These are phyloP conservation scores for Meloidogyne exigua DNA, from an alignment of 1,140 invertebrate species.

Conservation along the genomic window DNA sequence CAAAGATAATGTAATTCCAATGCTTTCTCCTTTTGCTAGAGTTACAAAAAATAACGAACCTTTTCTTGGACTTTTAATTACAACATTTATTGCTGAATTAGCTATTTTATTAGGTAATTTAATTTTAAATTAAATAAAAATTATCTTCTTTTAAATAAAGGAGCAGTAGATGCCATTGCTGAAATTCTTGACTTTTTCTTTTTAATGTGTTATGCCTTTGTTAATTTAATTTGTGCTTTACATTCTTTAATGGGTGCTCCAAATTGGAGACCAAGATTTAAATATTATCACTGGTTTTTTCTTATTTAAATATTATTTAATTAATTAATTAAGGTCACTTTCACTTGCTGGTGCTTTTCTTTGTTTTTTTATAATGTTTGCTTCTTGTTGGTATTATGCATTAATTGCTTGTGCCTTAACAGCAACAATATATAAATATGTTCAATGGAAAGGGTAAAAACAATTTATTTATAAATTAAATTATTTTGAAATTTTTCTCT, in stretches of 20 bases:
- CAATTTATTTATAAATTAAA: conserved; percentile 7
- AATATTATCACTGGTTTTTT: conserved; percentile 90
- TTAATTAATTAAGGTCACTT: conserved; percentile 68
- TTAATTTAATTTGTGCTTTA: conserved; percentile 94
- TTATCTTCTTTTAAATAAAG: background rate
- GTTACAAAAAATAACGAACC: conserved; percentile 91
- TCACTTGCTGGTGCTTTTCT: conserved; percentile 86
- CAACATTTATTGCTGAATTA: conserved; percentile 75
- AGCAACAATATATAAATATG: conserved; percentile 91
- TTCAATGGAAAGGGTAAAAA: conserved; percentile 92
- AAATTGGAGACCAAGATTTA: conserved; percentile 96
- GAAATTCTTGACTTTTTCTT: conserved; percentile 74
- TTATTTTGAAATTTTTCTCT: too few species aligned
- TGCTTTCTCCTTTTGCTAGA: conserved; percentile 83
- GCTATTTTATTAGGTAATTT: conserved; percentile 51
- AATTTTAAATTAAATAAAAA: too few species aligned
- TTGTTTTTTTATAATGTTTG: conserved; percentile 98
- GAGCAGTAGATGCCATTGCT: conserved; percentile 66
- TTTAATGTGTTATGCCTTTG: conserved; percentile 99
- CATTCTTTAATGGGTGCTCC: conserved; percentile 88
- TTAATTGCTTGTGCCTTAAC: conserved; percentile 86
- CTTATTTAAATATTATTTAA: background rate
- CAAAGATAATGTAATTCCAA: conserved; percentile 80
- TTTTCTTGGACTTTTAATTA: conserved; percentile 80
- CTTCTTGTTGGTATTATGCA: conserved; percentile 98